Percentiles rank a stretch among this genome's conserved stretches.
These are phyloP conservation scores for Echinops telfairi DNA, from an alignment of 2,113 vertebrate species.

Conservation along the genomic window DNA sequence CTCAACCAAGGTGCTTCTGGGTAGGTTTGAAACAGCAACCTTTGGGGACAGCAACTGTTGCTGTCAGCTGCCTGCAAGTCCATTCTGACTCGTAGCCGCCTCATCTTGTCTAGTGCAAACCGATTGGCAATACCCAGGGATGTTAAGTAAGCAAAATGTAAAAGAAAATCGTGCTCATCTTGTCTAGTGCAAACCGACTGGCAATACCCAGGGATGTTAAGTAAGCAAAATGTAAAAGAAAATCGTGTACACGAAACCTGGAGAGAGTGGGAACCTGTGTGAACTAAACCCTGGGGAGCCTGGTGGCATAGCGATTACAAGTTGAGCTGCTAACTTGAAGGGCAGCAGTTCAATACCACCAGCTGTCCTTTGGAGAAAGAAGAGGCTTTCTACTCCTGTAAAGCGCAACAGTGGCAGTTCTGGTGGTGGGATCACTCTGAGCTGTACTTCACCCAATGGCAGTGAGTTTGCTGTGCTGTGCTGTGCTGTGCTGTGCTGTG, in stretches of 20 bases:
- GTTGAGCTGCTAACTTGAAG: too few species aligned
- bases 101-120: neutral
- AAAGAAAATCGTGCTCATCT: neutral
- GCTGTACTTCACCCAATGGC: too few species aligned
- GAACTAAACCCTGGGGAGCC: too few species aligned
- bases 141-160: constrained; percentile 22
- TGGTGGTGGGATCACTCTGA: too few species aligned
- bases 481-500: too few species aligned
- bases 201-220: neutral
- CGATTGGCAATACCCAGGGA: neutral
- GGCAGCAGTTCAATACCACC: too few species aligned
- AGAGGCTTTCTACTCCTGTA: neutral
- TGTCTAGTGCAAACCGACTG: neutral
- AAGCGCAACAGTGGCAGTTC: neutral
- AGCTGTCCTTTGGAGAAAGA: too few species aligned
- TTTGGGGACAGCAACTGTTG: neutral
- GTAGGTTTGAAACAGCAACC: neutral
- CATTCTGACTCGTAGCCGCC: neutral
- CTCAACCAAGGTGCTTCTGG: neutral
- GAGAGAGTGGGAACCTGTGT: neutral
- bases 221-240: constrained; percentile 16
- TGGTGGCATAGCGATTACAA: too few species aligned
- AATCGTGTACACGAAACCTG: neutral
- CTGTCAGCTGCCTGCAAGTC: neutral
- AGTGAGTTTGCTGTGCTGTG: too few species aligned